phyloP scores from a whole-genome alignment of 2,888 invertebrate species.

The Nomada flava region DNA sequence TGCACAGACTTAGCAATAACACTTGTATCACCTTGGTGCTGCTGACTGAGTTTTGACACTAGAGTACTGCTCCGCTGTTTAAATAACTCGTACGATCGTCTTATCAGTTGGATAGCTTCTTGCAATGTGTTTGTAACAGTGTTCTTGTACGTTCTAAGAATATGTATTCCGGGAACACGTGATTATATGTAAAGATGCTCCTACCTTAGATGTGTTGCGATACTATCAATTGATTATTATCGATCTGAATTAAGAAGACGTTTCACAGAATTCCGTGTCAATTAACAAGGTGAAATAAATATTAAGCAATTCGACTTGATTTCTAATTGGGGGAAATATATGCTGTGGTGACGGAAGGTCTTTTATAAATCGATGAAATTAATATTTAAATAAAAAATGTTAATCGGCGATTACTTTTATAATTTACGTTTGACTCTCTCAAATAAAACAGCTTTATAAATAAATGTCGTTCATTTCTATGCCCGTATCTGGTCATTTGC shows the following conservation, averaged over 20 bases:
- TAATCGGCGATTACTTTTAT: not conserved
- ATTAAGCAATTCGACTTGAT: too few species aligned
- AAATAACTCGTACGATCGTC: constrained; percentile 52
- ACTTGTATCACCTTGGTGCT: not conserved
- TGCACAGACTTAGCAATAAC: not conserved
- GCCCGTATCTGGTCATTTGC: not conserved
- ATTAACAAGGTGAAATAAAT: not conserved
- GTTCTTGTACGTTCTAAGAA: constrained; percentile 43
- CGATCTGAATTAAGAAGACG: not conserved
- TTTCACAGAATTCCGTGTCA: not conserved
- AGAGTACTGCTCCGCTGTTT: constrained; percentile 20
- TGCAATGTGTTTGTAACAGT: constrained; percentile 20
- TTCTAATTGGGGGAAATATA: too few species aligned
- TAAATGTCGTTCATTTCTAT: not conserved
- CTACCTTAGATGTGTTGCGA: not conserved
- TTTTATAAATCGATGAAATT: too few species aligned
- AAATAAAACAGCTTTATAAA: not conserved
- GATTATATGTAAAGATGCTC: not conserved
- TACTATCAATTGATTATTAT: constrained; percentile 22
- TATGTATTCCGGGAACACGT: constrained; percentile 57
- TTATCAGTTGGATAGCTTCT: constrained; percentile 61
- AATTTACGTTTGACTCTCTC: not conserved
- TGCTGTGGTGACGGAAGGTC: too few species aligned
- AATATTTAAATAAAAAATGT: too few species aligned
- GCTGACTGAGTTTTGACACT: constrained; percentile 10